These are phyloP conservation scores for Etheostoma nigrum DNA, from an alignment of 2,797 vertebrate species.

Conservation along the genomic window DNA sequence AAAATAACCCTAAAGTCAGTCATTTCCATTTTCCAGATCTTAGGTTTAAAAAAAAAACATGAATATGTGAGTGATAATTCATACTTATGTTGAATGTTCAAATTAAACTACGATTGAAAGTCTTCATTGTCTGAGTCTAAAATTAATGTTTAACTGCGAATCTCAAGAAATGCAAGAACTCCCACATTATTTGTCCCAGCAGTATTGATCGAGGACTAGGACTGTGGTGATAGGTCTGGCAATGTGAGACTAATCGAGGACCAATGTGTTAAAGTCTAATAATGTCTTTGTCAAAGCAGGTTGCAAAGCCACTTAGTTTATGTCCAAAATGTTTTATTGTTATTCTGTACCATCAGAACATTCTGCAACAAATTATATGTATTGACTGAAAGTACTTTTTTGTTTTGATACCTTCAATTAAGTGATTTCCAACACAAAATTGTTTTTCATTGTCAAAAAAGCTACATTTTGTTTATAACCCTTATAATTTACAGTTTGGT, in stretches of 20 bases:
- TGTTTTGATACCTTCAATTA: too few relatives aligned
- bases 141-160: not conserved
- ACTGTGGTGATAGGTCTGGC: too few relatives aligned
- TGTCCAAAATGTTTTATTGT: not conserved
- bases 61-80: conserved; percentile 79
- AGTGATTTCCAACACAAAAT: too few relatives aligned
- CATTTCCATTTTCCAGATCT: conserved; percentile 54
- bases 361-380: not conserved
- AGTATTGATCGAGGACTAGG: not conserved
- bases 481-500: too few relatives aligned
- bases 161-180: not conserved
- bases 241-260: too few relatives aligned
- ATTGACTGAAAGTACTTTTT: not conserved
- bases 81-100: conserved; percentile 85
- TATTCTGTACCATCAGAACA: not conserved
- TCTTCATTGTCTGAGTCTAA: conserved; percentile 34
- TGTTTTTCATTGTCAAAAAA: not conserved
- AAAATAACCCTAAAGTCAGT: conserved; percentile 50
- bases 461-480: too few relatives aligned
- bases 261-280: too few relatives aligned
- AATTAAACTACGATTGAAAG: conserved; percentile 86
- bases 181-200: not conserved
- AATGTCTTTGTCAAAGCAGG: not conserved
- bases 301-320: not conserved
- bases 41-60: conserved; percentile 64